phyloP scores from a whole-genome alignment of 2,797 vertebrate species.

The Neosilurus hyrtlii region DNA sequence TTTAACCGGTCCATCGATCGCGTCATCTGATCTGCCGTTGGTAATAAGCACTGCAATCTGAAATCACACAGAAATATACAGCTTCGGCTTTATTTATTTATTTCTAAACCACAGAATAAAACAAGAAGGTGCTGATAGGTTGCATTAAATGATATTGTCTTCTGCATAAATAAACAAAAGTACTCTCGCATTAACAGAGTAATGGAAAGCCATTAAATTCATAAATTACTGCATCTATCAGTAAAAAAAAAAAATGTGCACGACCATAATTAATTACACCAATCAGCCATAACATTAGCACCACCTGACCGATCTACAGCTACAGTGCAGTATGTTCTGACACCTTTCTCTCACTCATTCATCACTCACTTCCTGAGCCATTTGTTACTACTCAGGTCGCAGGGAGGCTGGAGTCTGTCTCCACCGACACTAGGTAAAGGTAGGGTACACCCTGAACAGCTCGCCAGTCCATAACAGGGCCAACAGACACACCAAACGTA shows the following conservation, averaged over 20 bases:
- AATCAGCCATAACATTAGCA: no score
- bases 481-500: no score
- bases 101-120: not conserved
- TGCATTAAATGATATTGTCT: not conserved
- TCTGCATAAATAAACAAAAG: not conserved
- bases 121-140: not conserved
- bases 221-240: not conserved
- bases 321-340: no score
- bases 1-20: slow-evolving; percentile 68
- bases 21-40: slow-evolving; percentile 76
- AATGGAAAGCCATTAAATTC: not conserved
- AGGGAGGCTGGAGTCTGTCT: no score
- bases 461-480: no score
- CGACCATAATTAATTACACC: not conserved
- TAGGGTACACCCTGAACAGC: no score
- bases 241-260: not conserved
- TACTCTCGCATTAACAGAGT: not conserved
- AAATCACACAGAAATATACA: slow-evolving; percentile 12
- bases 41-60: slow-evolving; percentile 82
- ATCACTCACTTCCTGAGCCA: no score
- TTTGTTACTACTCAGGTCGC: no score
- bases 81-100: not conserved
- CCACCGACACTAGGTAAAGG: no score
- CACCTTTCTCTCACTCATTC: no score
- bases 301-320: no score